These are phyloP conservation scores for Cyrtonyx montezumae DNA, from an alignment of 2,113 vertebrate species.

Conservation along the genomic window DNA sequence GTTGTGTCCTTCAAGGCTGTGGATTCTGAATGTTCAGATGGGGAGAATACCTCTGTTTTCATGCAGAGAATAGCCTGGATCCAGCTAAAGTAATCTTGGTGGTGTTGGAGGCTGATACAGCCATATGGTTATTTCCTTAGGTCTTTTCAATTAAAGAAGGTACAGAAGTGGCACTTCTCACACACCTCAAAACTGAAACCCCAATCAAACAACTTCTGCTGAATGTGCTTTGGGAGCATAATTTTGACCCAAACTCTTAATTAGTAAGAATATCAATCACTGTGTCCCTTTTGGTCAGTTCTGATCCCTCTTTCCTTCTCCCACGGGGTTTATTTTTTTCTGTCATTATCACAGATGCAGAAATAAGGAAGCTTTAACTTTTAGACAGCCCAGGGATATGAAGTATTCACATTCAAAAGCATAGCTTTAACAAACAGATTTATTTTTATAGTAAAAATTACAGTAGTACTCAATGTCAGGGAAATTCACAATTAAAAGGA, in stretches of 20 bases:
- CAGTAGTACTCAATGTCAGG: background rate
- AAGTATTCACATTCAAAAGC: background rate
- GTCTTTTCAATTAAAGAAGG: background rate
- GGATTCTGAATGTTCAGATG: background rate
- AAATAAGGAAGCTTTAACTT: background rate
- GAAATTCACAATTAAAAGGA: background rate
- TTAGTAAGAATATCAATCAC: background rate
- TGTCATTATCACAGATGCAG: background rate
- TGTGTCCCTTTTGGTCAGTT: background rate
- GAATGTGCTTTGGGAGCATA: background rate
- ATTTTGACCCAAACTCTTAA: background rate
- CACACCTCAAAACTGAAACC: background rate
- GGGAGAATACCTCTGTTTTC: background rate
- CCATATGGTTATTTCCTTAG: accelerated
- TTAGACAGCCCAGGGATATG: background rate
- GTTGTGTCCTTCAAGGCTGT: accelerated
- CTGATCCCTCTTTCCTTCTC: background rate
- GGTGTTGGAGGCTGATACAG: accelerated
- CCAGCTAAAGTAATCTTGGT: background rate
- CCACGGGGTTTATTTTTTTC: background rate
- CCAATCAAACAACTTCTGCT: background rate
- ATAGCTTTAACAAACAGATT: background rate
- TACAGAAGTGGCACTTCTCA: background rate
- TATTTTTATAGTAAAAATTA: background rate
- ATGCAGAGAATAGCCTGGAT: background rate